Base-by-base conservation (phyloP, 2,797 vertebrate genomes). In the Tarsius wallacei region DNA sequence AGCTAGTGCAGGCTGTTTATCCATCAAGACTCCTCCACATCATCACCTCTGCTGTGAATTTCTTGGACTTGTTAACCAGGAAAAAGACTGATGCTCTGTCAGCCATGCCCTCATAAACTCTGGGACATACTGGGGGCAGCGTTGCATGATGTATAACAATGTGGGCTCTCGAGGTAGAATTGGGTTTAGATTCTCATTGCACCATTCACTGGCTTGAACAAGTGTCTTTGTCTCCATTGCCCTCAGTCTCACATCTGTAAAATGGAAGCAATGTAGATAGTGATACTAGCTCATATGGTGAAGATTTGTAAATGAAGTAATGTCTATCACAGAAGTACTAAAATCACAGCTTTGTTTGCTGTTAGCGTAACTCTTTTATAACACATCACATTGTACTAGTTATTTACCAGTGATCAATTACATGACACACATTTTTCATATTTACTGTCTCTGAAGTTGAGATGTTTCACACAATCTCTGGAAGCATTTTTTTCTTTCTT, bases 261-360 rank as follows among this genome's bases (percentile, higher is more conserved):
- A 26, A 1, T 0, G 42, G 42, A 63, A 26, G 49, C 3, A 3
- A 6, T 8, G 28, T 26, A 74, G 31, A 59, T 42, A 55, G 11
- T 3, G 28, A 49, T 26, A 8, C 0, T n/a, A 12, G 9, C 12
- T 33, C 8, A 2, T 12, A 24, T 2, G 0, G 9, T 42, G 82
- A n/a, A 31, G 15, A 22, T 6, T 42, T 42, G 42, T 31, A 9
- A 36, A 15, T 5, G 53, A 12, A 53, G 36, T 16, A 36, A 26
- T 2, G 2, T 26, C 22, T n/a, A 7, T 26, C 55, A 11, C 8
- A 21, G 55, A 49, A 57, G 26, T 7, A 6, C 47, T 22, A 1
- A 55, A 21, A 24, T 3, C 4, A 57, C 14, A 2, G 19, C 51
- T 24, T 19, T 1, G 1, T 3, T 16, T 22, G 47, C 61, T 24